Base-by-base conservation (phyloP, 2,113 vertebrate species). In the Dasyurus viverrinus region DNA sequence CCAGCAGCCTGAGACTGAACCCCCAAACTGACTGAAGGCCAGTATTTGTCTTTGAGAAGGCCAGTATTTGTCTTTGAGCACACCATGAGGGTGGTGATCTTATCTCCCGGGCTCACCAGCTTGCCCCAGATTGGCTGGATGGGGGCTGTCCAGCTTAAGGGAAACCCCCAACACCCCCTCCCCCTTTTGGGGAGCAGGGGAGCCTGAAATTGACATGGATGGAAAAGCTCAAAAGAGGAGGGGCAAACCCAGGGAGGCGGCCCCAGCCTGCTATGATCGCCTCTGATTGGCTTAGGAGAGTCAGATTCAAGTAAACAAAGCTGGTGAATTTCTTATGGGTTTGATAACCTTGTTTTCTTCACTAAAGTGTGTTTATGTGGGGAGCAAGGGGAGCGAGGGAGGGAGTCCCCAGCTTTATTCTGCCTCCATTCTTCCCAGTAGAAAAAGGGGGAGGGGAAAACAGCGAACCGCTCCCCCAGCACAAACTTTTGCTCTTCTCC, bases 281-380 rank as follows among this genome's bases (percentile, higher is more conserved):
- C 8, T 42, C 47, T 84, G 46, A 8, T 9, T 22, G 90, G 92
- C 16, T 84, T 76, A 53, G 46, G 54, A 50, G 89, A 6, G 42
- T 22, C 5, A 23, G 0, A 1, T 26, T 36, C 46, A 2, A 36
- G 94, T 96, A 98, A 97, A 97, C 97, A 8, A 0, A 24, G 50
- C 89, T 95, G 96, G 91, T 91, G 53, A 96, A 55, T 95, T 96
- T 97, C 97, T 68, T 7, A 55, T 95, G 84, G 96, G 42, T 96
- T 94, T 96, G 96, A 46, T 14, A 48, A 8, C 54, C 54, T 60
- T 12, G 1, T 5, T 46, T 22, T 68, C 54, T 54, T 16, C 68
- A 25, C 50, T 2, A 1, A 42, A 16, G 16, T 22, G n/a, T 84
- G 36, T n/a, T 84, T n/a, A 84, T 42, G 68, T 42, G 68, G n/a